Evolutionary conservation across 2,888 invertebrate species (phyloP).

Genomic region (Steinernema hermaphroditum): DNA sequence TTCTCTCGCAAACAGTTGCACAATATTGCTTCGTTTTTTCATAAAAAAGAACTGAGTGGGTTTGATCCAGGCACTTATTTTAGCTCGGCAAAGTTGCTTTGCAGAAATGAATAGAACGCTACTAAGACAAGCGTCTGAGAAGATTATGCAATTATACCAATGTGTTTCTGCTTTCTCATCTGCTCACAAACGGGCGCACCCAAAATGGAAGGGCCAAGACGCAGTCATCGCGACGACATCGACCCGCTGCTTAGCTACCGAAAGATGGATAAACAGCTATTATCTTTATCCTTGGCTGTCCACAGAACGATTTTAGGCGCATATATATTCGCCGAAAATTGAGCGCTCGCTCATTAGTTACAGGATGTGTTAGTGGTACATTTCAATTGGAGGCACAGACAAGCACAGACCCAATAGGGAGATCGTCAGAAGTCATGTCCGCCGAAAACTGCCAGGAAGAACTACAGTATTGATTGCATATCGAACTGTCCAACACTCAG

Average conservation of each 20-base stretch:
- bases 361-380: neutral
- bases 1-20: too few species aligned
- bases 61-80: too few species aligned
- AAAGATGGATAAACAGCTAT: constrained; percentile 23
- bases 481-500: neutral
- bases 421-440: too few species aligned
- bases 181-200: constrained; percentile 22
- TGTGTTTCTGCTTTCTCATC: constrained; percentile 18
- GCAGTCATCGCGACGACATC: constrained; percentile 15
- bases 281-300: constrained; percentile 22
- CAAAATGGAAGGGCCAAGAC: constrained; percentile 30
- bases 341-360: constrained; percentile 14
- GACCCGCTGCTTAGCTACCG: constrained; percentile 29
- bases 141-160: constrained; percentile 8
- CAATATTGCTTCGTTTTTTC: too few species aligned
- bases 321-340: constrained; percentile 27
- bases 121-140: constrained; percentile 18
- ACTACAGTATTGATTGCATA: too few species aligned
- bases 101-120: too few species aligned
- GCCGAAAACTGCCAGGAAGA: too few species aligned
- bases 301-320: constrained; percentile 18
- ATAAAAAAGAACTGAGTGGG: too few species aligned
- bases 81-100: too few species aligned
- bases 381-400: neutral
- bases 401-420: too few species aligned